Base-by-base conservation (phyloP, 2,113 vertebrate genomes). In the Microcebus ravelobensis region DNA sequence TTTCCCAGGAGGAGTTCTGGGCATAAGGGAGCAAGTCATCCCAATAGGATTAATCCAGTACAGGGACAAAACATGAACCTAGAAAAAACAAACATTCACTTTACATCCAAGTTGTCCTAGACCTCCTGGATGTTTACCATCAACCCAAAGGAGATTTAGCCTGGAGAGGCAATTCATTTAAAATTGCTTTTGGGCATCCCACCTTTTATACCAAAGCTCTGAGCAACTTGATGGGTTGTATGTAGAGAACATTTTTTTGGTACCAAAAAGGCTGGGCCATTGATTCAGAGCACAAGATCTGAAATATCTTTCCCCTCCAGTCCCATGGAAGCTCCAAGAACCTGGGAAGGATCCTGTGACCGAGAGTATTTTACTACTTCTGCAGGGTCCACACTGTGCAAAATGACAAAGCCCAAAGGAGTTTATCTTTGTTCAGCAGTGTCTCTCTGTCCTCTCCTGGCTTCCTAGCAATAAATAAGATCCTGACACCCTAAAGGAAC, bases 381-480 rank as follows among this genome's bases (percentile, higher is more conserved):
- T 65, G 25, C 34, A 48, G 61, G 27, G 76, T 29, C 42, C 65
- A 80, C 4, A 6, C 13, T 83, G 23, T 71, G 92, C 57, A 87
- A 42, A 87, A 84, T 25, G 29, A 36, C 48, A 93, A 89, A 93
- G 91, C n/a, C 80, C 73, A 79, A 42, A 77, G 29, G 81, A 74
- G 63, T 91, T 96, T 76, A 94, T 90, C 45, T 93, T 73, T 11
- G 90, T 65, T 87, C 55, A 48, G 48, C 21, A 82, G 23, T 50
- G 80, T 45, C 42, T 92, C 80, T 61, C 42, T 67, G 67, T 70
- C 39, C 36, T 93, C n/a, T 79, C 74, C 63, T 80, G 42, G 45
- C 87, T 97, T 97, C 95, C 83, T 39, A 86, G 65, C 61, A 79
- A 93, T 97, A 95, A 97, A 95, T 92, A 95, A 96, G 73, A 89